Evolutionary conservation across 2,888 invertebrate genomes (phyloP).

Genomic region (Petrolisthes cinctipes): DNA sequence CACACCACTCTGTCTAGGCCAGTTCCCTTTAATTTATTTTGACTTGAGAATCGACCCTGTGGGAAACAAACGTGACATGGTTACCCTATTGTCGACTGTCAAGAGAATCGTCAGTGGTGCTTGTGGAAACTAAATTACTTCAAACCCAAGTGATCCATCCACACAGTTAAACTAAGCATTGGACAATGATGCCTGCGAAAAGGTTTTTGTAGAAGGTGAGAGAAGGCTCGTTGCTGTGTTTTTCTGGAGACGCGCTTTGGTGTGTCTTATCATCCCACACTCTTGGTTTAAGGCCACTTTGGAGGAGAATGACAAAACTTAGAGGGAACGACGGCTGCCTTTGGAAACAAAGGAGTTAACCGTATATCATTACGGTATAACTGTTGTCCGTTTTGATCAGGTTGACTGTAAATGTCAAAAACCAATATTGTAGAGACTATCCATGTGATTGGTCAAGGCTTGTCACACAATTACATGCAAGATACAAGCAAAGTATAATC

Average conservation of each 20-base stretch:
- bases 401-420: background rate
- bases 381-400: background rate
- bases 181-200: slow-evolving; percentile 46
- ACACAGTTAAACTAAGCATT: slow-evolving; percentile 40
- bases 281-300: slow-evolving; percentile 57
- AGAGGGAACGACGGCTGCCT: background rate
- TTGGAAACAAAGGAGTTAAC: background rate
- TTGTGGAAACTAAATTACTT: slow-evolving; percentile 15
- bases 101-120: background rate
- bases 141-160: slow-evolving; percentile 43
- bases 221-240: slow-evolving; percentile 62
- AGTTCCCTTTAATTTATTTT: too few species aligned
- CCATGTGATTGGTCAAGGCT: background rate
- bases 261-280: slow-evolving; percentile 56
- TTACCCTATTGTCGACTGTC: background rate
- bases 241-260: slow-evolving; percentile 53
- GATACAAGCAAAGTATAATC: too few species aligned
- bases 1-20: too few species aligned
- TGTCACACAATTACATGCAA: too few species aligned
- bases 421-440: background rate
- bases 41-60: too few species aligned
- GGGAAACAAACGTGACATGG: background rate
- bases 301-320: slow-evolving; percentile 33
- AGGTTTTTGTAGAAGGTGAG: slow-evolving; percentile 21
- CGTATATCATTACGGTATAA: background rate